Percentiles rank a stretch among this genome's conserved stretches.
phyloP scores from a whole-genome alignment of 2,113 vertebrate genomes.

The Martes martes region DNA sequence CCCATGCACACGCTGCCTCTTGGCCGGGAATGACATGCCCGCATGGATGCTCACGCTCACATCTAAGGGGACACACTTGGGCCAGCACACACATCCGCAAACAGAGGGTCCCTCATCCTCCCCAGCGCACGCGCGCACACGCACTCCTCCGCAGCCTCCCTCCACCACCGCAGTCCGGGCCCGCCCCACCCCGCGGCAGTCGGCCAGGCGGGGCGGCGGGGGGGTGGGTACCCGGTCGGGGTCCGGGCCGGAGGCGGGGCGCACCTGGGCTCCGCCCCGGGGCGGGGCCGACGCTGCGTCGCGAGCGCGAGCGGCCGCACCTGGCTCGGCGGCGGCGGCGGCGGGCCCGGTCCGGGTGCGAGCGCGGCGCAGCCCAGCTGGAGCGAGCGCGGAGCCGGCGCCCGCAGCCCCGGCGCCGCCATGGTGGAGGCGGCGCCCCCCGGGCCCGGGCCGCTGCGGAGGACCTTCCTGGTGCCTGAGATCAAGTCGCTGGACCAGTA shows the following conservation, averaged over 20 bases:
- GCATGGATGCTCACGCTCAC: not conserved
- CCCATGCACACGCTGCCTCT: not conserved
- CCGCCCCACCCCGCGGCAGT: not conserved
- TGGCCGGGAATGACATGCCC: not conserved
- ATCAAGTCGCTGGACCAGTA: constrained; percentile 93
- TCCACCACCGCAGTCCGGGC: not conserved
- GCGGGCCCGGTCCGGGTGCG: not conserved
- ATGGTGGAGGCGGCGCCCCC: constrained; percentile 90
- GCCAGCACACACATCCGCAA: not conserved
- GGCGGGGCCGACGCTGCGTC: constrained; percentile 54
- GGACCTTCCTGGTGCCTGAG: constrained; percentile 92
- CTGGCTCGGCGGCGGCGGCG: constrained; percentile 36
- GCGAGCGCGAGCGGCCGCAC: constrained; percentile 48
- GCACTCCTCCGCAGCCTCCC: not conserved
- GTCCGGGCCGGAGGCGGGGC: constrained; percentile 42
- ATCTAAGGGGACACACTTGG: not conserved
- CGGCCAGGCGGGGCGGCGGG: not conserved
- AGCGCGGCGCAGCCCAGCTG: not conserved
- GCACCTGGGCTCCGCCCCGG: constrained; percentile 50
- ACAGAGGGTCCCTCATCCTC: not conserved
- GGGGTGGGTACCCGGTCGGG: not conserved
- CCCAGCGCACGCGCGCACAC: not conserved
- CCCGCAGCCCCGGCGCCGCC: constrained; percentile 76
- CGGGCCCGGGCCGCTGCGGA: constrained; percentile 86
- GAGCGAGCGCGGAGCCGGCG: constrained; percentile 12